Conservation (phyloP, 2,113 vertebrate genomes). For the Brachypodius melanocephalos region DNA sequence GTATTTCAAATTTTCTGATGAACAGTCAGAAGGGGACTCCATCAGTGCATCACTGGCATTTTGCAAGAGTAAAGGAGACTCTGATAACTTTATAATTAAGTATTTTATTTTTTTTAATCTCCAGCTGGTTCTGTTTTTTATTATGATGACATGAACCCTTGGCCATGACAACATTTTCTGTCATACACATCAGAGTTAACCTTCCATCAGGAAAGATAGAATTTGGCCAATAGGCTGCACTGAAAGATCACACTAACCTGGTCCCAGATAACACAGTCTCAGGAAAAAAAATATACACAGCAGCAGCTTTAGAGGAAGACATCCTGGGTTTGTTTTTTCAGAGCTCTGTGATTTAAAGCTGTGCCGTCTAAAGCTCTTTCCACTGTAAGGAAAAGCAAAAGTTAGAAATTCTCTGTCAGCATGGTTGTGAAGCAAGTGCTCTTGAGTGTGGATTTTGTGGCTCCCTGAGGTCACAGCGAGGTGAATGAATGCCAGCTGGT, state of each 20-base stretch:
- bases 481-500: not conserved
- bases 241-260: not conserved
- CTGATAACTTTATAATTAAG: not conserved
- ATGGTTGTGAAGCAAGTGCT: not conserved
- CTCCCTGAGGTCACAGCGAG: not conserved
- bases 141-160: not conserved
- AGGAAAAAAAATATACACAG: not conserved
- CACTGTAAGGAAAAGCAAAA: slow-evolving; percentile 1
- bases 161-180: not conserved
- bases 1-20: not conserved
- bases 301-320: not conserved
- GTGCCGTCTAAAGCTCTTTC: not conserved
- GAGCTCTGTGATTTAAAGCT: slow-evolving; percentile 1
- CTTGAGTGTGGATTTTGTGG: not conserved
- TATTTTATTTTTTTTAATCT: not conserved
- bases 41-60: not conserved
- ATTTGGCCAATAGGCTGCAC: not conserved
- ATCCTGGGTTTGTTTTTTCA: slow-evolving; percentile 52
- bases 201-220: not conserved
- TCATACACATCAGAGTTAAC: not conserved
- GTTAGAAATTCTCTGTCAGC: not conserved
- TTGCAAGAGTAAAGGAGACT: not conserved
- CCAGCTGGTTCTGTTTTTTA: not conserved
- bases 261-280: not conserved
- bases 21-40: not conserved